These are phyloP conservation scores for Allophyes oxyacanthae DNA, from an alignment of 2,888 invertebrate genomes.

Conservation along the genomic window DNA sequence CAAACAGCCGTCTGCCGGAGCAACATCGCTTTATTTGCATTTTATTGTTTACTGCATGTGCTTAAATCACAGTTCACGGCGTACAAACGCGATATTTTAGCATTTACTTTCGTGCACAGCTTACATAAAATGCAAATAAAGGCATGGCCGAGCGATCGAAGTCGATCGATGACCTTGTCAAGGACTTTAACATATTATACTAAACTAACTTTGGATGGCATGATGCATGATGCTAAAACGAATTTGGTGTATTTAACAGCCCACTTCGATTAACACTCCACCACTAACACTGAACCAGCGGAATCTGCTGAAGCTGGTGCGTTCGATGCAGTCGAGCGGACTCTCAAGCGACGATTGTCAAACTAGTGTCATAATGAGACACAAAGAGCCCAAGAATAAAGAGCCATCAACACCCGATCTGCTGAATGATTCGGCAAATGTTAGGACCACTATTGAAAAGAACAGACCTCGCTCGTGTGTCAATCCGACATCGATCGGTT, in stretches of 20 bases:
- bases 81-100: conserved; percentile 72
- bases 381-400: conserved; percentile 83
- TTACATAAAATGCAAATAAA: conserved; percentile 89
- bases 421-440: conserved; percentile 88
- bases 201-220: conserved; percentile 76
- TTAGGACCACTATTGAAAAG: conserved; percentile 86
- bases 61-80: conserved; percentile 82
- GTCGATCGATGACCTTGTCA: conserved; percentile 65
- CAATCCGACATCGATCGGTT: conserved; percentile 86
- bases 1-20: conserved; percentile 69
- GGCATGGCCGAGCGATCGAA: conserved; percentile 69
- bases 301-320: conserved; percentile 89
- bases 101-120: conserved; percentile 84
- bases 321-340: conserved; percentile 89
- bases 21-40: conserved; percentile 88
- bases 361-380: conserved; percentile 86
- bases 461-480: conserved; percentile 92
- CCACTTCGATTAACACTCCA: conserved; percentile 85
- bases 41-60: conserved; percentile 88
- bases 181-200: conserved; percentile 64
- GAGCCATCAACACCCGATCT: conserved; percentile 90
- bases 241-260: conserved; percentile 88
- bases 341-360: conserved; percentile 88
- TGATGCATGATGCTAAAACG: conserved; percentile 85
- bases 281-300: conserved; percentile 90